Evolutionary conservation across 2,797 vertebrate species (phyloP), one percentile per base, ranked within the genome.

Genomic region (Sebastes ruberrimus): DNA sequence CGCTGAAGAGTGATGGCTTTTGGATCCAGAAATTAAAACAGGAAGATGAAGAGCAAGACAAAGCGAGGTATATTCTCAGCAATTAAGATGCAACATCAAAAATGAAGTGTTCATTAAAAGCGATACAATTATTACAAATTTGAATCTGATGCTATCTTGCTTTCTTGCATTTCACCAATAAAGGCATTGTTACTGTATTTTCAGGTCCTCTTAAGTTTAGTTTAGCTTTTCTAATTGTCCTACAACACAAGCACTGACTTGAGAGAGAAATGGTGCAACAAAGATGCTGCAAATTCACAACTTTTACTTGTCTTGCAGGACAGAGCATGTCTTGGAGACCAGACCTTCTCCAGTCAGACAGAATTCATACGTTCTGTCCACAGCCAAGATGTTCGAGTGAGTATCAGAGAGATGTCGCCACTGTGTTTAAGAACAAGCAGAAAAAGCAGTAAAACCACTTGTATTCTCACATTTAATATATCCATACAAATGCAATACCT

Each of bases 371-470:
- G 86, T 95, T 52, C 33, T 35, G 46, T 80, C 76, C 33, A 67
- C 89, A 10, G n/a, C 75, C 65, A 92, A 52, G 74, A 93, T 22
- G 61, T 95, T 91, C 87, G 93, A 93, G 94, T 95, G 78, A 93
- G 94, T 62, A 61, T 30, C 38, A 32, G 27, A 46, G 18, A 59
- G 8, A n/a, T 38, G 23, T 59, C 10, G 2, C 33, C 7, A 6
- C 10, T 57, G 30, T 18, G 4, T 18, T 35, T 10, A n/a, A n/a
- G 16, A 27, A 33, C 27, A 63, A 57, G 22, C 2, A 32, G 10
- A n/a, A 55, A 33, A 14, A 32, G n/a, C 18, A 3, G 18, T 28
- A 13, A 62, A 62, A 56, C n/a, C n/a, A 9, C 10, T 46, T 52
- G 20, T 71, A 7, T 22, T 22, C 11, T 18, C 2, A 33, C 63